Conservation (phyloP, 2,888 invertebrate genomes). For the Odontocerum albicorne region DNA sequence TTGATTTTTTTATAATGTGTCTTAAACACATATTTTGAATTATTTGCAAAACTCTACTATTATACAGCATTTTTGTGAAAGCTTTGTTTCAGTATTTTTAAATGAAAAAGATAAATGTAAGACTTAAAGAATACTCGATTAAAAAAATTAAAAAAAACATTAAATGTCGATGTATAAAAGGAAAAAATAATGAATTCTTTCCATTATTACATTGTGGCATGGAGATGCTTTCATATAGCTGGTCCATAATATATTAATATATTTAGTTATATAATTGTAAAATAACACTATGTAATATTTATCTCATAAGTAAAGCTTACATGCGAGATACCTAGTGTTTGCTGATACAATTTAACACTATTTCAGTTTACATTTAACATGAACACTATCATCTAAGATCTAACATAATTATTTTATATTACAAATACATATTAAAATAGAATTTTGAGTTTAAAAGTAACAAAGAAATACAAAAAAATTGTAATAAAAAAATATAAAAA, state of each 20-base stretch:
- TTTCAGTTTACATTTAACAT: constrained; percentile 1
- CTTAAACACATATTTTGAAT: too few species aligned
- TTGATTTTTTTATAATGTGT: too few species aligned
- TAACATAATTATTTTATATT: not conserved
- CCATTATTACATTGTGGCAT: constrained; percentile 5
- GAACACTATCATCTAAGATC: not conserved
- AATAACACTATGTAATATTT: constrained; percentile 41
- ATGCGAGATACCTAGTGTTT: constrained; percentile 5
- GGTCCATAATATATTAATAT: constrained; percentile 28
- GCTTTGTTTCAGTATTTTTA: too few species aligned
- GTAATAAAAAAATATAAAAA: constrained; percentile 33
- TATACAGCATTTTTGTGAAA: too few species aligned
- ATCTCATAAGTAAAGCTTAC: constrained; percentile 18
- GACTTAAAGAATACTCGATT: too few species aligned
- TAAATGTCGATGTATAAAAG: too few species aligned
- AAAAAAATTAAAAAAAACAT: too few species aligned
- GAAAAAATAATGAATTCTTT: constrained; percentile 5
- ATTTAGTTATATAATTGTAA: constrained; percentile 34
- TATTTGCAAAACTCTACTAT: too few species aligned
- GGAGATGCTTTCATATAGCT: constrained; percentile 2
- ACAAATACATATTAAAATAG: constrained; percentile 10
- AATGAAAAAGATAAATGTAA: too few species aligned
- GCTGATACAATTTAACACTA: constrained; percentile 6
- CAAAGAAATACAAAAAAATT: constrained; percentile 17
- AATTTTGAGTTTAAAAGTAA: constrained; percentile 25